Percentiles rank a stretch among this genome's conserved stretches.
These are phyloP conservation scores for Anorthoa munda DNA, from an alignment of 2,888 invertebrate species.

Conservation along the genomic window DNA sequence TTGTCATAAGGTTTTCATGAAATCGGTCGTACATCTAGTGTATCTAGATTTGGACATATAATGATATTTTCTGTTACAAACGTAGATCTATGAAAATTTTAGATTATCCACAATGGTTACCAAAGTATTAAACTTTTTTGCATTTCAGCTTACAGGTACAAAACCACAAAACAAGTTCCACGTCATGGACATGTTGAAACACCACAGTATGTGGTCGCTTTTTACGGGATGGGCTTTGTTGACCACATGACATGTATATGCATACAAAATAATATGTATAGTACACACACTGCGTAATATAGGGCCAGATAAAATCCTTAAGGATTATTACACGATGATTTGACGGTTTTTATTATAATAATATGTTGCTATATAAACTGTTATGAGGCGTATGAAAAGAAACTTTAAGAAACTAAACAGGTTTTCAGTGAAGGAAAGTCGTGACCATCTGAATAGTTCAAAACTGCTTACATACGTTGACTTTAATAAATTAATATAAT, in stretches of 20 bases:
- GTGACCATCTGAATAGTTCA: no score
- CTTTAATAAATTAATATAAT: no score
- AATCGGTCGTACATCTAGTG: neutral
- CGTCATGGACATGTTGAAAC: conserved; percentile 10
- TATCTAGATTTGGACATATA: neutral
- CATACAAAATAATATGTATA: neutral
- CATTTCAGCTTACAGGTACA: conserved; percentile 5
- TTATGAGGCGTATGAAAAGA: no score
- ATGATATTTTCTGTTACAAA: neutral
- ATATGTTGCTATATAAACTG: no score
- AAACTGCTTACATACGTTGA: no score
- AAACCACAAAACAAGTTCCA: conserved; percentile 39
- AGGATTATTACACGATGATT: no score
- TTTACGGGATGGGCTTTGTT: conserved; percentile 23
- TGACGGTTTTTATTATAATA: no score
- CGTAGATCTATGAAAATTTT: neutral
- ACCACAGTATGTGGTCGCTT: conserved; percentile 25
- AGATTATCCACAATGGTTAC: neutral
- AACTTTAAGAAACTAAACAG: no score
- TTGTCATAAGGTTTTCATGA: neutral
- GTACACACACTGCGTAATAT: no score
- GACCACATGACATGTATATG: neutral
- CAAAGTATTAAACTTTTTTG: neutral
- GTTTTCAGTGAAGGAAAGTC: no score
- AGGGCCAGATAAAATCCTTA: no score